Evolutionary conservation across 2,113 vertebrate species (phyloP).

Genomic region (Xenopus laevis): DNA sequence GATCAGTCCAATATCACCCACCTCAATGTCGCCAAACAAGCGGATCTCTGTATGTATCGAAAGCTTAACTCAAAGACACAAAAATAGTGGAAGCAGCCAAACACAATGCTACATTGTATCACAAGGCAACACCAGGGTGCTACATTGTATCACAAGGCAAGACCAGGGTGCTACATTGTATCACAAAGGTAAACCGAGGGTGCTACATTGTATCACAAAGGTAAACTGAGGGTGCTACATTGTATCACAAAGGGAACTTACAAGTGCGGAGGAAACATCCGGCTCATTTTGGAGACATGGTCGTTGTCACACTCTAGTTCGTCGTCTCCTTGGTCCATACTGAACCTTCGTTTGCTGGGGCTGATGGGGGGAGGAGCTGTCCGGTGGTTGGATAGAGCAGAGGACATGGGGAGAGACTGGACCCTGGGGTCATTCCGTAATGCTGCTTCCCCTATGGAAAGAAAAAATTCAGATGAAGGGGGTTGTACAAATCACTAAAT

Average conservation of each 20-base stretch:
- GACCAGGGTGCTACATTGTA: too few species aligned
- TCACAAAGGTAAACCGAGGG: too few species aligned
- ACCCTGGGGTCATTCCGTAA: conserved; percentile 88
- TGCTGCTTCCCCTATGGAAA: conserved; percentile 84
- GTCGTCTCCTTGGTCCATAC: conserved; percentile 81
- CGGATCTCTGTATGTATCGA: too few species aligned
- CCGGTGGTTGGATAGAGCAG: conserved; percentile 80
- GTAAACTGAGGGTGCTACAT: too few species aligned
- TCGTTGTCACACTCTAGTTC: conserved; percentile 87
- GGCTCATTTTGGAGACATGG: conserved; percentile 91
- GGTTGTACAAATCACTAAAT: too few species aligned
- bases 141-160: too few species aligned
- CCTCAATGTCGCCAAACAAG: too few species aligned
- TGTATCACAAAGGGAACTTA: conserved; percentile 63
- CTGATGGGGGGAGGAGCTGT: conserved; percentile 95
- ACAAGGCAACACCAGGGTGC: neutral
- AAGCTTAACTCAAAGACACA: too few species aligned
- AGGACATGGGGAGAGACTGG: conserved; percentile 83
- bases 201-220: too few species aligned
- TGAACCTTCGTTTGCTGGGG: conserved; percentile 91
- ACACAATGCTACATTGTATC: too few species aligned
- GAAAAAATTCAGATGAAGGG: neutral
- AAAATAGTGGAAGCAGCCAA: too few species aligned
- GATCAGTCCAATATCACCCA: too few species aligned
- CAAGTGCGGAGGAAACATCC: conserved; percentile 86